Evolutionary conservation across 2,113 vertebrate species (phyloP).

Genomic region (Dasypus novemcinctus): DNA sequence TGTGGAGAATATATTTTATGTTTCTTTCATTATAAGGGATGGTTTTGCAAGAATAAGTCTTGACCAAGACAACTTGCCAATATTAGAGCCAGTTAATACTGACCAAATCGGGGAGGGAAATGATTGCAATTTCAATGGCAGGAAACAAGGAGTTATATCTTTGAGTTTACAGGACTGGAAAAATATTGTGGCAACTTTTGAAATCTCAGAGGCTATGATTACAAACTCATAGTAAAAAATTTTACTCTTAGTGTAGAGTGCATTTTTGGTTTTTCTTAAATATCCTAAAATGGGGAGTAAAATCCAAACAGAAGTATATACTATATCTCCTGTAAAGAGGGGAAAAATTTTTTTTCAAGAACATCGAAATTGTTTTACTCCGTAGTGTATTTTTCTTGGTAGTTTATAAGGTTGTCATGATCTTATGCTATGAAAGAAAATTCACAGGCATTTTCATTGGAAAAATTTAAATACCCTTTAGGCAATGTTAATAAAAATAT

Average conservation of each 20-base stretch:
- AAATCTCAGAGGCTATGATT: constrained; percentile 77
- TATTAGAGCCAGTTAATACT: constrained; percentile 58
- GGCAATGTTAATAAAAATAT: constrained; percentile 11
- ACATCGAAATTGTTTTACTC: constrained; percentile 32
- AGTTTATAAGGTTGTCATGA: neutral
- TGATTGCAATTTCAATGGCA: neutral
- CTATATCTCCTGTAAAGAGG: neutral
- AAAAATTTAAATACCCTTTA: neutral
- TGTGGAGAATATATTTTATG: constrained; percentile 97
- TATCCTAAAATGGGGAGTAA: neutral
- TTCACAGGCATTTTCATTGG: neutral
- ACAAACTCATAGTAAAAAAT: constrained; percentile 30
- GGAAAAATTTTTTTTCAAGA: neutral
- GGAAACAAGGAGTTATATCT: constrained; percentile 72
- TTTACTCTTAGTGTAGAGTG: neutral
- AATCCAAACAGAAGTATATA: neutral
- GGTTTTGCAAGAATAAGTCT: constrained; percentile 72
- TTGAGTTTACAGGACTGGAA: constrained; percentile 76
- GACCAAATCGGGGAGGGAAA: constrained; percentile 9
- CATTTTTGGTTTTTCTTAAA: neutral
- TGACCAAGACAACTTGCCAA: constrained; percentile 68
- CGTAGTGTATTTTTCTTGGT: constrained; percentile 51
- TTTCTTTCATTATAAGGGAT: constrained; percentile 94
- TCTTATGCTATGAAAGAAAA: neutral
- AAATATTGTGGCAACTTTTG: constrained; percentile 72